Base-by-base conservation (phyloP, 1,140 invertebrate species). In the Tenebrio molitor region DNA sequence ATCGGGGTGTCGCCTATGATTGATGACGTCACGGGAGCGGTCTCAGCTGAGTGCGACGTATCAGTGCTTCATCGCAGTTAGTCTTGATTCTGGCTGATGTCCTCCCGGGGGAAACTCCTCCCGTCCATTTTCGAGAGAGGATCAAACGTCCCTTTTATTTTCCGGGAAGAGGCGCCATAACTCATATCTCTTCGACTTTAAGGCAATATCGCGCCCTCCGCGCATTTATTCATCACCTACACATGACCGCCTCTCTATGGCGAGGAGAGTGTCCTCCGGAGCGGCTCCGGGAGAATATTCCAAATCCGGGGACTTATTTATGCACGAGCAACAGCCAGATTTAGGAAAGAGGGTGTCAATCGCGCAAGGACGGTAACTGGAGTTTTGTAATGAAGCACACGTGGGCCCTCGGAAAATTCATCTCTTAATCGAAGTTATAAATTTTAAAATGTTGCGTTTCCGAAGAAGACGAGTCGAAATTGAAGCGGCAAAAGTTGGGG, bases 11-110 rank as follows among this genome's bases (percentile, higher is more conserved):
- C 36, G 36, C 36, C 36, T 39, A 65, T 65, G 63, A 65, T 65
- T 36, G 63, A 65, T 65, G 63, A 65, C 63, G 33, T 65, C 63
- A 65, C 15, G 63, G 25, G 29, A 12, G 19, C 29, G 58, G 8
- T 2, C 63, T 21, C 23, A 65, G 63, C 53, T 41, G 36, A 65
- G 33, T 29, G 58, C 58, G 12, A 34, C 33, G 10, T 63, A 63
- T 63, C 58, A 63, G 58, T 33, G 58, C 58, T 63, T 63, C 58
- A 63, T 63, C 23, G 58, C 25, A 63, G 17, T 63, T 63, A 50
- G 58, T 23, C 58, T 63, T 63, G 58, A 63, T 63, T 63, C 58
- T 25, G 25, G 17, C 17, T 33, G 58, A 63, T 63, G 58, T 34
- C 58, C 10, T 63, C 58, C 58, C 58, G 3, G 17, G 58, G 58